Evolutionary conservation across 2,888 invertebrate species (phyloP), one percentile per base, ranked within the genome.

Genomic region (Rapana venosa): DNA sequence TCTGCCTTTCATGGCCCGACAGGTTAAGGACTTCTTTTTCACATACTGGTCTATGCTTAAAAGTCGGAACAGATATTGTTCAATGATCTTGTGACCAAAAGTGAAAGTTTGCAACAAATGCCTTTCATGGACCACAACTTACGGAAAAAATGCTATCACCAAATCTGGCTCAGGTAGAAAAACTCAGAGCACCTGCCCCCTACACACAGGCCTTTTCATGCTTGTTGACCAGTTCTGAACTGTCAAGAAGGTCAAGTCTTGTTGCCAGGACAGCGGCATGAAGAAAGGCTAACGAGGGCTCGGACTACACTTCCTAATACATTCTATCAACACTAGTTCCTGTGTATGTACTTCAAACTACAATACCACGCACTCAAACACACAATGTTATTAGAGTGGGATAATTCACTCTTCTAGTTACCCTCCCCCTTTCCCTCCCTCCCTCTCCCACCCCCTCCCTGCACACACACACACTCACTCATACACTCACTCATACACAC

Each of bases 251-350:
- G 74, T 30, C n/a, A 22, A 79, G 15, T 79, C 79, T 32, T 15
- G 79, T 79, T 35, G 79, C 79, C 35, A 36, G 35, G 79, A 79
- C 79, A 11, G 79, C 35, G 11, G 35, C 79, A 79, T 17, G 17
- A 79, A 35, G 6, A 32, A 35, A 35, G 20, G 17, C 35, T 83
- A 83, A 83, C 26, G 26, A 83, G 26, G 26, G 47, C 36, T 47
- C 8, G 15, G 32, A 32, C n/a, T 20, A 20, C 1, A 6, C 66
- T 35, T 86, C 61, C 66, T 86, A 86, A 86, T 86, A 86, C 86
- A 30, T 58, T 61, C 58, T 35, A 26, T 35, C 61, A 86, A 86
- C 86, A 86, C 66, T 66, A 86, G 86, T 86, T 86, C 86, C 36
- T 47, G 81, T 86, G 32, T 66, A 8, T 66, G 86, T 66, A 58